Evolutionary conservation across 1,140 invertebrate genomes (phyloP), one percentile per base, ranked within the genome.

Genomic region (Drosophila arizonae): DNA sequence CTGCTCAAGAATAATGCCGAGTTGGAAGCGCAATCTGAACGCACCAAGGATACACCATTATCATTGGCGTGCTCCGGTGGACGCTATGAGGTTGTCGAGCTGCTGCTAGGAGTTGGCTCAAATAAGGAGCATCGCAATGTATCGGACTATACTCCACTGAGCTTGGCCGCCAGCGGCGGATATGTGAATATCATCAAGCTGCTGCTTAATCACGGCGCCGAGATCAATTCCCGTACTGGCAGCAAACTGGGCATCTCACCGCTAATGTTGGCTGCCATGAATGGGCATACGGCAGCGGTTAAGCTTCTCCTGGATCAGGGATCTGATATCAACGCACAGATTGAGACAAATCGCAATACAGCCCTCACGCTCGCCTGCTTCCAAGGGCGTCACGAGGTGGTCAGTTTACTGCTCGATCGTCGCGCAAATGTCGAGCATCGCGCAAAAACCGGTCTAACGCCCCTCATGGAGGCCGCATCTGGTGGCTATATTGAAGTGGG

Each of bases 101-200:
- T 99, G n/a, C 93, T 99, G 30, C 93, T 99, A 1, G 95, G 94
- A 84, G 93, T 96, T 52, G 95, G 95, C 68, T 97, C 98, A 21
- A 99, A 99, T 93, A 99, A 99, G 92, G 99, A 99, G 92, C 99
- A 99, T 93, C 94, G 99, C 46, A 99, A 99, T 93, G 98, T 99
- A 4, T 99, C 98, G 13, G 99, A 99, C 92, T 99, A 99, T 91
- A 99, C 99, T 0, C 99, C 99, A 2, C 93, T 99, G 3, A 99
- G 97, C 90, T 93, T 99, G 65, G 99, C 99, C 50, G 98, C 98
- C 24, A 99, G 98, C 30, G 98, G 98, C 30, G 99, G 98, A 30
- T 99, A 99, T 93, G 98, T 99, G 48, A 99, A 99, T 92, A 99
- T 99, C 80, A 99, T 99, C 75, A 97, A 99, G 87, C 93, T 99